Percentiles rank a stretch among this genome's conserved stretches.
phyloP scores from a whole-genome alignment of 2,113 vertebrate species.

The Crotophaga sulcirostris region DNA sequence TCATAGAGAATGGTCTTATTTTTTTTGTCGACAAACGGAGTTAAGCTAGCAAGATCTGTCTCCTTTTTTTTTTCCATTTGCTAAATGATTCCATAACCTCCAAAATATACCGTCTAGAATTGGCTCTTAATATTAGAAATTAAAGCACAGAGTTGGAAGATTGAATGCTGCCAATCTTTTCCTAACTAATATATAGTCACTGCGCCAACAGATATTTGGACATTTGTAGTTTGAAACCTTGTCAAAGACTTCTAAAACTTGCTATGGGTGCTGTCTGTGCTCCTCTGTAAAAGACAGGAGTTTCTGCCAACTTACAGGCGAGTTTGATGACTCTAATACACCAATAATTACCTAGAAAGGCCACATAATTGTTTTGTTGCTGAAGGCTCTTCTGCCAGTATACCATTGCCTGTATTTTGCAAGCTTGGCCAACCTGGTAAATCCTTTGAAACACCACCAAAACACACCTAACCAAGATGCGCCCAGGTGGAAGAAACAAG shows the following conservation, averaged over 20 bases:
- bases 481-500: not conserved
- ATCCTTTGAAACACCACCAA: not conserved
- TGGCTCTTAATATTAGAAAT: conserved; percentile 47
- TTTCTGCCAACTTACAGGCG: not conserved
- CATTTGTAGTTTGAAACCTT: not conserved
- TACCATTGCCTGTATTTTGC: not conserved
- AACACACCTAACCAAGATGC: not conserved
- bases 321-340: not conserved
- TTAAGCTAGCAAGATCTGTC: not conserved
- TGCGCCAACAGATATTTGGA: conserved; percentile 23
- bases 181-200: not conserved
- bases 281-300: not conserved
- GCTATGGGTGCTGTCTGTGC: not conserved
- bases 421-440: not conserved
- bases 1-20: not conserved
- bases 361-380: not conserved
- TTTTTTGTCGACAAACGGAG: not conserved
- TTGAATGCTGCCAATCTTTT: not conserved
- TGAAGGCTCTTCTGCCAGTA: not conserved
- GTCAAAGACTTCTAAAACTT: not conserved
- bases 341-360: not conserved
- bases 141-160: conserved; percentile 2
- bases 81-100: not conserved
- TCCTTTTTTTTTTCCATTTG: not conserved
- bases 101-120: conserved; percentile 3